Evolutionary conservation across 2,888 invertebrate species (phyloP), one percentile per base, ranked within the genome.

Genomic region (Dascillus cervinus): DNA sequence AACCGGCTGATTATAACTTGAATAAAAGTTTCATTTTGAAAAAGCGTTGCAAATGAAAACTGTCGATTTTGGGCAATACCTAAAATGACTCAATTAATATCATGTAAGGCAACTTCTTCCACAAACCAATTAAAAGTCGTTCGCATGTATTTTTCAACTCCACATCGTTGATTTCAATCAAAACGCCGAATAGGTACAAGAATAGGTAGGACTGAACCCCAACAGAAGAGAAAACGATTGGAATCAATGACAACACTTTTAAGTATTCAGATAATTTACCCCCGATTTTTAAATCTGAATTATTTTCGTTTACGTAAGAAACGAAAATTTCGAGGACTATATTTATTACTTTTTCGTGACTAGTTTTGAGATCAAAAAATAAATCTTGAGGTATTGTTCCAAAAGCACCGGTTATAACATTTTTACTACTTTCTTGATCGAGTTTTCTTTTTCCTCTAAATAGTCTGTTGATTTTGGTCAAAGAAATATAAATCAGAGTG

Each of bases 401-500:
- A n/a, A n/a, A n/a, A n/a, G n/a, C n/a, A n/a, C n/a, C n/a, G n/a
- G n/a, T n/a, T n/a, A n/a, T n/a, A n/a, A n/a, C n/a, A n/a, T n/a
- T 48, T 24, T 34, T 44, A 4, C 27, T 11, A 3, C 17, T 19
- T 23, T 35, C 22, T 29, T 50, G 44, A 29, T 46, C 43, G 10
- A 39, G 38, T 47, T 55, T 56, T 11, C 50, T 43, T 36, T 59
- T 57, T 20, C 40, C 43, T 35, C 53, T 58, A 11, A 55, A 46
- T 3, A 50, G 31, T 42, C 53, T 55, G 28, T 51, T 55, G 13
- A 62, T 52, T 52, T 56, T 57, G 9, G 39, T 34, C 11, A 59
- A 45, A 21, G 41, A 32, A 5, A 45, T 37, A 24, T 48, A 53
- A 21, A 50, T 31, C 9, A 54, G 27, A 8, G 51, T 43, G 14